A percentile compares a stretch with the other conserved stretches of the same genome.
Evolutionary conservation across 2,797 vertebrate species (phyloP).

Genomic region (Cuniculus paca): DNA sequence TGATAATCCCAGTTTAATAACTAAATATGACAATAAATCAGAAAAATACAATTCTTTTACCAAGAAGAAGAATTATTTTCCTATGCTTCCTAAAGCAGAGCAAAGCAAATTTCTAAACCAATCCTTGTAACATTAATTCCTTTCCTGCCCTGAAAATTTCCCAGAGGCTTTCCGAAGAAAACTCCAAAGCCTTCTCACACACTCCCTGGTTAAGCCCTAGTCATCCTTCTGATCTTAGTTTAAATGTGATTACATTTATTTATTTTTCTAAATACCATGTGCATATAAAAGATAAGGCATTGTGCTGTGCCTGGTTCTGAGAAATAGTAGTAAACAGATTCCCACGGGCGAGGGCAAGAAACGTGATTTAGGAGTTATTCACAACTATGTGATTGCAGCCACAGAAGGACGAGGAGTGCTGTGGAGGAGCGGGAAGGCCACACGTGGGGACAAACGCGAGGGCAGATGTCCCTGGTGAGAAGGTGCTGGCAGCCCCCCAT

Average conservation of each 20-base stretch:
- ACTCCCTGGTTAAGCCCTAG: neutral
- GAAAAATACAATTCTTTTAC: conserved; percentile 53
- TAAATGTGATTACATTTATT: neutral
- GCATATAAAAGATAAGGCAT: neutral
- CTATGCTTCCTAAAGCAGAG: neutral
- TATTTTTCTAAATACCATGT: neutral
- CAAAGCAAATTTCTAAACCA: conserved; percentile 9
- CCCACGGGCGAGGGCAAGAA: neutral
- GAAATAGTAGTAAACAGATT: neutral
- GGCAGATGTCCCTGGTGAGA: neutral
- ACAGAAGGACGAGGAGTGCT: too few species aligned
- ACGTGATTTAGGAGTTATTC: neutral
- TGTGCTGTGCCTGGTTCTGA: neutral
- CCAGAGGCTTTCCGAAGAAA: neutral
- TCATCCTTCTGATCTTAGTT: neutral
- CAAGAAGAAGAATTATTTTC: neutral
- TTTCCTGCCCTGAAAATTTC: neutral
- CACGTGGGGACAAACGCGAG: too few species aligned
- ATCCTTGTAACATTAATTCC: neutral
- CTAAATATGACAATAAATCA: neutral
- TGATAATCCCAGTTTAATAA: conserved; percentile 68
- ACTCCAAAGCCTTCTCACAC: neutral
- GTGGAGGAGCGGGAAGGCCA: neutral
- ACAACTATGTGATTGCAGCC: neutral
- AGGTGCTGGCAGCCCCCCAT: neutral